Evolutionary conservation across 2,113 vertebrate genomes (phyloP).

Genomic region (Alosa alosa): DNA sequence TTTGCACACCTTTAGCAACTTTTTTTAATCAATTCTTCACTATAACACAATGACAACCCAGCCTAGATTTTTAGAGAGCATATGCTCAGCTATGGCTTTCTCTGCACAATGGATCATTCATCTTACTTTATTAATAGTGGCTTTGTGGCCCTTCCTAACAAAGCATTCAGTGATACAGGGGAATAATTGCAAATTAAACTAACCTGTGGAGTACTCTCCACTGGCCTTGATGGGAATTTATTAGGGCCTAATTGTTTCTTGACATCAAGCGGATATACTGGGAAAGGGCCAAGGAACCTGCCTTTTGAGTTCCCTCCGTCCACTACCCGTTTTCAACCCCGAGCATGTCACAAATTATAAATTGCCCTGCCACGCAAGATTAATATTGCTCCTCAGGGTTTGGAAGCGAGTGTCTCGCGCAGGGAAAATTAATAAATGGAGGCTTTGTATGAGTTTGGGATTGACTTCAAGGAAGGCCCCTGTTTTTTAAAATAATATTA

Average conservation of each 20-base stretch:
- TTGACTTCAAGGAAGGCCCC: constrained; percentile 32
- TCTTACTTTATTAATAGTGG: constrained; percentile 37
- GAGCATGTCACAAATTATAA: constrained; percentile 62
- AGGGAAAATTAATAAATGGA: constrained; percentile 50
- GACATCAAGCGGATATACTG: constrained; percentile 45
- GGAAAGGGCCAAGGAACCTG: constrained; percentile 46
- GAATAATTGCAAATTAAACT: constrained; percentile 31
- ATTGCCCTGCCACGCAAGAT: constrained; percentile 59
- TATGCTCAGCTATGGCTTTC: not conserved
- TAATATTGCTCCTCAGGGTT: constrained; percentile 49
- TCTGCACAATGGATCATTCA: not conserved
- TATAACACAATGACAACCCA: not conserved
- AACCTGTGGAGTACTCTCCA: constrained; percentile 31
- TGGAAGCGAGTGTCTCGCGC: constrained; percentile 32
- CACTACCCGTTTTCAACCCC: constrained; percentile 51
- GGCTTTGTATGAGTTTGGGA: constrained; percentile 37
- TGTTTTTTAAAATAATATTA: no score
- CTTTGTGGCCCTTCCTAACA: constrained; percentile 20
- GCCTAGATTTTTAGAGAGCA: not conserved
- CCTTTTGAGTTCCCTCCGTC: constrained; percentile 39
- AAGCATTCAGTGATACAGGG: constrained; percentile 50
- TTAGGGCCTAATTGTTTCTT: constrained; percentile 49
- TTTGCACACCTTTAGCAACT: not conserved
- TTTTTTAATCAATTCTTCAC: not conserved
- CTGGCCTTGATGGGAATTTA: constrained; percentile 23